A percentile compares a stretch with the other conserved stretches of the same genome.
These are phyloP conservation scores for Falcaria lacertinaria DNA, from an alignment of 2,888 invertebrate species.

Conservation along the genomic window DNA sequence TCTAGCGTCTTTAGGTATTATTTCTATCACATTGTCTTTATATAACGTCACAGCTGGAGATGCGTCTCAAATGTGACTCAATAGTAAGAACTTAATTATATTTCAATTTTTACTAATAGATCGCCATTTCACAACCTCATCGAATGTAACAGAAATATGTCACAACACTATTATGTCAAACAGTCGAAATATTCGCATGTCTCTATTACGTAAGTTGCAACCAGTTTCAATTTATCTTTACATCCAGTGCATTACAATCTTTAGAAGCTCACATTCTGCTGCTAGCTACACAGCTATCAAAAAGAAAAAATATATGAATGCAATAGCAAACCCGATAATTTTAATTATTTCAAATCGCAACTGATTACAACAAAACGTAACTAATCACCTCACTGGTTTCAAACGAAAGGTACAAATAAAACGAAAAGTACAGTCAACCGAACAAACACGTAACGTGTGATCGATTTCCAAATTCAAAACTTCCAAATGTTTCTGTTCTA, in stretches of 20 bases:
- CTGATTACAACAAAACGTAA: background rate
- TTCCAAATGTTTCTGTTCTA: background rate
- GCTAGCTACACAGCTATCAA: too few species aligned
- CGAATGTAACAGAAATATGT: slow-evolving; percentile 35
- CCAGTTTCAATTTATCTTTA: background rate
- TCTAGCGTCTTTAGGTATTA: slow-evolving; percentile 78
- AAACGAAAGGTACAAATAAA: background rate
- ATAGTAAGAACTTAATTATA: slow-evolving; percentile 26
- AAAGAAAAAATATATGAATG: too few species aligned
- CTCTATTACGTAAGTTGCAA: background rate
- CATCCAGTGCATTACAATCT: too few species aligned
- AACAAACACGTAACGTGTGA: background rate
- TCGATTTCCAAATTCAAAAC: background rate
- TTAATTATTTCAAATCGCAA: too few species aligned
- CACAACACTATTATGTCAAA: slow-evolving; percentile 34
- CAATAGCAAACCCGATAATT: too few species aligned
- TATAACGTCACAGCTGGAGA: slow-evolving; percentile 20
- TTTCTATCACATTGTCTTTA: slow-evolving; percentile 74
- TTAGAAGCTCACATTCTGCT: too few species aligned
- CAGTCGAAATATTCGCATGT: slow-evolving; percentile 10
- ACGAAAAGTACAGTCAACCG: background rate
- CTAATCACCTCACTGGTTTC: background rate
- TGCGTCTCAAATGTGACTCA: slow-evolving; percentile 25
- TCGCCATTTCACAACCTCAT: slow-evolving; percentile 57
- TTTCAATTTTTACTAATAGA: slow-evolving; percentile 24